Evolutionary conservation across 2,888 invertebrate species (phyloP).

Genomic region (Cephus rjabovi): DNA sequence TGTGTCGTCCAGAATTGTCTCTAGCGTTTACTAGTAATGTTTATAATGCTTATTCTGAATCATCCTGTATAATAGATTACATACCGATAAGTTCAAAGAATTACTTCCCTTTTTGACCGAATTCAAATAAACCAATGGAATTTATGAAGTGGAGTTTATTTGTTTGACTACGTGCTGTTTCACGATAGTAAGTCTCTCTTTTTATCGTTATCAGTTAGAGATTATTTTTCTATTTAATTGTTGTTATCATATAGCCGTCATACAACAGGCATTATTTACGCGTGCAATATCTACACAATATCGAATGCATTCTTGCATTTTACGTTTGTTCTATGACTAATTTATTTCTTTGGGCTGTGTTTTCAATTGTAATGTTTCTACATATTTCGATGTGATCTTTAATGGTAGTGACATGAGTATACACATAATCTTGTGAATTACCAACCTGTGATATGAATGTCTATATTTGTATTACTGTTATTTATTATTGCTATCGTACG

Average conservation of each 20-base stretch:
- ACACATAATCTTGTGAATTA: not conserved
- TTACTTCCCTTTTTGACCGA: not conserved
- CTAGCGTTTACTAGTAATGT: too few species aligned
- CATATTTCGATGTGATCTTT: not conserved
- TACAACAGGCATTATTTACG: slow-evolving; percentile 42
- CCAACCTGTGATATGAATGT: not conserved
- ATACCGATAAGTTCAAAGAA: not conserved
- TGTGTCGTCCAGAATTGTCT: too few species aligned
- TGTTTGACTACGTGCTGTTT: not conserved
- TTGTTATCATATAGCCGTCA: slow-evolving; percentile 41
- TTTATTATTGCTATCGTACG: not conserved
- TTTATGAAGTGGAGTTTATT: not conserved
- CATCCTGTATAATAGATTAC: not conserved
- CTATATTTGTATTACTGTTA: not conserved
- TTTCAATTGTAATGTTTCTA: not conserved
- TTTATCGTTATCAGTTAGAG: not conserved
- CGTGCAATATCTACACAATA: slow-evolving; percentile 47
- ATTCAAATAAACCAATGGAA: not conserved
- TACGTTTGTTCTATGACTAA: not conserved
- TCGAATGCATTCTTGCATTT: slow-evolving; percentile 42
- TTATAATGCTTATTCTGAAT: too few species aligned
- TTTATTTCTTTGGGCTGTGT: not conserved
- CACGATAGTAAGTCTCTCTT: not conserved
- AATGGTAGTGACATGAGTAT: not conserved
- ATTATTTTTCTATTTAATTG: slow-evolving; percentile 10